These are phyloP conservation scores for Gastrophryne carolinensis DNA, from an alignment of 2,797 vertebrate genomes.

Conservation along the genomic window DNA sequence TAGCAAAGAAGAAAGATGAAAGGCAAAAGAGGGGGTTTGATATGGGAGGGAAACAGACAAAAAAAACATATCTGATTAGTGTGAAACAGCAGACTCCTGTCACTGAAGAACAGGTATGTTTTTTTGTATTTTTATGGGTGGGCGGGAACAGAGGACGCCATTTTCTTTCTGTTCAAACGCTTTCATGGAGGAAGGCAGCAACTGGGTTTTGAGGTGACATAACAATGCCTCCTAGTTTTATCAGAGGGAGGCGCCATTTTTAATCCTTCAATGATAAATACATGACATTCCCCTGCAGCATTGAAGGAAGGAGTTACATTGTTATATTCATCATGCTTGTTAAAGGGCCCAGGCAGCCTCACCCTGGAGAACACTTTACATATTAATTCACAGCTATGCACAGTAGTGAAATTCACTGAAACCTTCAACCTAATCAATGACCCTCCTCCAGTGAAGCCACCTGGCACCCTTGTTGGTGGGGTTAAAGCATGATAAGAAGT, in stretches of 20 bases:
- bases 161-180: constrained; percentile 29
- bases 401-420: too few species aligned
- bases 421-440: background rate
- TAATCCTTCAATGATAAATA: constrained; percentile 40
- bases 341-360: constrained; percentile 16
- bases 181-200: background rate
- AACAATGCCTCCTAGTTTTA: constrained; percentile 23
- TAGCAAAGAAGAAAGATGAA: background rate
- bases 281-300: constrained; percentile 18
- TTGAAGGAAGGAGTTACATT: constrained; percentile 38
- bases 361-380: background rate
- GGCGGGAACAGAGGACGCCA: background rate
- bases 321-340: constrained; percentile 42
- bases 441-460: constrained; percentile 70
- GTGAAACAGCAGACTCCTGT: constrained; percentile 60
- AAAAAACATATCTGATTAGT: constrained; percentile 90
- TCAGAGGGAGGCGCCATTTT: constrained; percentile 30
- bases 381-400: too few species aligned
- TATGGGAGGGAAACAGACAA: constrained; percentile 61
- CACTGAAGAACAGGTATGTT: constrained; percentile 49
- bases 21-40: constrained; percentile 3
- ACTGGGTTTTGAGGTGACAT: constrained; percentile 11
- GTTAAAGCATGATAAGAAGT: constrained; percentile 56
- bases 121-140: constrained; percentile 42
- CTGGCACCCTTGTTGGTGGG: constrained; percentile 65